Percentiles rank a stretch among this genome's conserved stretches.
Evolutionary conservation across 2,797 vertebrate genomes (phyloP).

Genomic region (Harpagifer antarcticus): DNA sequence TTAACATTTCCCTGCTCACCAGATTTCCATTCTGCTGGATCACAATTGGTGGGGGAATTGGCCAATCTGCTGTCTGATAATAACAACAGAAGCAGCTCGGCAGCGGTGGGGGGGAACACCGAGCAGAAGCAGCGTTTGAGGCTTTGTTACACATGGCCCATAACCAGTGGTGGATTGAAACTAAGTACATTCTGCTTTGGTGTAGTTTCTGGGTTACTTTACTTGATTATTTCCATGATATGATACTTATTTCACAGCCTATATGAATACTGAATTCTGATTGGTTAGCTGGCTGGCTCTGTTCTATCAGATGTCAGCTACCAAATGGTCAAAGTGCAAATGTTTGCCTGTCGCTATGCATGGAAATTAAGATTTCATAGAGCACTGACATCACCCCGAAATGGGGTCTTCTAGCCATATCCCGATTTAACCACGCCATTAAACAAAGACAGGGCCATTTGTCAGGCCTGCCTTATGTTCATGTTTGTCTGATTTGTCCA

Average conservation of each 20-base stretch:
- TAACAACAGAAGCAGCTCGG: constrained; percentile 41
- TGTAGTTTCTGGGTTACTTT: too few relatives aligned
- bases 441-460: constrained; percentile 62
- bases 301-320: constrained; percentile 31
- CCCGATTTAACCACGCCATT: constrained; percentile 54
- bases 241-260: too few relatives aligned
- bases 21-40: constrained; percentile 70
- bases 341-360: constrained; percentile 43
- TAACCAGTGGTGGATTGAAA: neutral
- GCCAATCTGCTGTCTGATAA: constrained; percentile 70
- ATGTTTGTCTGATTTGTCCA: constrained; percentile 54
- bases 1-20: constrained; percentile 75
- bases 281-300: too few relatives aligned
- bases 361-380: constrained; percentile 53
- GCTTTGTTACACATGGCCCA: constrained; percentile 17
- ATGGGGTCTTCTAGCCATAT: constrained; percentile 30
- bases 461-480: constrained; percentile 60
- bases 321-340: constrained; percentile 55
- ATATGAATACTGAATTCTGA: too few relatives aligned
- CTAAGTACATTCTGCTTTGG: too few relatives aligned
- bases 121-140: constrained; percentile 18
- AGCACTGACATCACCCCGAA: constrained; percentile 32
- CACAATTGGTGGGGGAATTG: constrained; percentile 62
- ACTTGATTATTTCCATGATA: too few relatives aligned
- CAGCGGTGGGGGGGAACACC: constrained; percentile 34